phyloP scores from a whole-genome alignment of 1,140 invertebrate genomes.

The Zaprionus nigranus region DNA sequence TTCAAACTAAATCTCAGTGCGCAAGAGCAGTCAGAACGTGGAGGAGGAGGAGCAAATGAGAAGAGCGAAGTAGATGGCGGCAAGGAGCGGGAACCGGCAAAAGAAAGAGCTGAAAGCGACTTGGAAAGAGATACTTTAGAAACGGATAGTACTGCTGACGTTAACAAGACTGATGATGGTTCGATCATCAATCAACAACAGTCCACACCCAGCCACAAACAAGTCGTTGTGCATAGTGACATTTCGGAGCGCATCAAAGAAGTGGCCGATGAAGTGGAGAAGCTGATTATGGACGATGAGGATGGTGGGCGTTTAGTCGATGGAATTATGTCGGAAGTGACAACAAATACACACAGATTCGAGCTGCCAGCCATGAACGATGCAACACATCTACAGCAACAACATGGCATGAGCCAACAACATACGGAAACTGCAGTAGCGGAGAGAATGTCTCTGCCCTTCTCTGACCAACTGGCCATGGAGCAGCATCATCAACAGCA shows the following conservation, averaged over 20 bases:
- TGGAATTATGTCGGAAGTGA: background rate
- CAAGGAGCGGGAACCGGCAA: background rate
- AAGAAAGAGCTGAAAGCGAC: background rate
- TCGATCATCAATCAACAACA: too few species aligned
- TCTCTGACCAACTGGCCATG: slow-evolving; percentile 41
- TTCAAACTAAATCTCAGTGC: background rate
- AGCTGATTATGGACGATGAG: slow-evolving; percentile 89
- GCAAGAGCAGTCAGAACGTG: background rate
- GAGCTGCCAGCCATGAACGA: background rate
- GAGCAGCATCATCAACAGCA: slow-evolving; percentile 56
- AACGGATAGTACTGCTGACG: background rate
- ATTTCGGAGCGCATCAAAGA: slow-evolving; percentile 88
- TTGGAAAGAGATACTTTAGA: too few species aligned
- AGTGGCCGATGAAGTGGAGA: slow-evolving; percentile 90
- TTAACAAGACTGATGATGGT: too few species aligned
- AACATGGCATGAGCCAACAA: slow-evolving; percentile 2
- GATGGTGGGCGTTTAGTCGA: slow-evolving; percentile 57
- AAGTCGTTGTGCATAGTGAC: slow-evolving; percentile 45
- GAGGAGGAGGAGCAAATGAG: background rate
- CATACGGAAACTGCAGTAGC: background rate
- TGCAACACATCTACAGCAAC: slow-evolving; percentile 2
- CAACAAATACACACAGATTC: background rate
- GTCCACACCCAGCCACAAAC: slow-evolving; percentile 5
- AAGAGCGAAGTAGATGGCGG: background rate
- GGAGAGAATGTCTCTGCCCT: slow-evolving; percentile 20